Evolutionary conservation across 2,113 vertebrate genomes (phyloP), one percentile per base, ranked within the genome.

Genomic region (Gymnarchus niloticus): DNA sequence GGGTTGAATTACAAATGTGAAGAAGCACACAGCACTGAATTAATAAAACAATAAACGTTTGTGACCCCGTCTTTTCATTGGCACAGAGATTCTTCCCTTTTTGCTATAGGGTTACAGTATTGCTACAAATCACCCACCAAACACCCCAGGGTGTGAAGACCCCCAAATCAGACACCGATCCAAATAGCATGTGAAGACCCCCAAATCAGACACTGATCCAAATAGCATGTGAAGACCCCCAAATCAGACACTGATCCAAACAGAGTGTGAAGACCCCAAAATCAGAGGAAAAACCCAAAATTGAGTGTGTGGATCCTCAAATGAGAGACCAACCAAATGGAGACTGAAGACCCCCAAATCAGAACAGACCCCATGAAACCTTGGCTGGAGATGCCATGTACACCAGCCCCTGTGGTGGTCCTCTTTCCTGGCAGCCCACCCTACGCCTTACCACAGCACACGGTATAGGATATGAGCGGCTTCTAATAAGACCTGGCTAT

Each of bases 381-480:
- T 33, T 7, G 19, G 46, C 3, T 4, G 52, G 87, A 59, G 88
- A 87, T 91, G 90, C 25, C 91, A 91, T 89, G 91, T 91, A 90
- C 90, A 88, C 89, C 86, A 81, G 88, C 90, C 91, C 90, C 91
- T 91, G 88, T 90, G 81, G 89, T 90, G 87, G 89, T 88, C 90
- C 88, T 93, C 93, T 94, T 94, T 94, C 93, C 93, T 94, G 93
- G 93, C 94, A 83, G 85, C 87, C 85, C 85, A 86, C 87, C 80
- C 89, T 76, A 46, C 65, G 85, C 89, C 89, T 86, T 85, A 94
- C 93, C 93, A 87, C 93, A 94, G 93, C 93, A 94, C 92, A 94
- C 94, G 93, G 93, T 94, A 93, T 90, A 93, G 93, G 92, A 94
- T 92, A 93, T 91, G 94, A 94, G 92, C 90, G 89, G 93, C 92